phyloP scores from a whole-genome alignment of 2,797 vertebrate genomes.

The Microcaecilia unicolor region DNA sequence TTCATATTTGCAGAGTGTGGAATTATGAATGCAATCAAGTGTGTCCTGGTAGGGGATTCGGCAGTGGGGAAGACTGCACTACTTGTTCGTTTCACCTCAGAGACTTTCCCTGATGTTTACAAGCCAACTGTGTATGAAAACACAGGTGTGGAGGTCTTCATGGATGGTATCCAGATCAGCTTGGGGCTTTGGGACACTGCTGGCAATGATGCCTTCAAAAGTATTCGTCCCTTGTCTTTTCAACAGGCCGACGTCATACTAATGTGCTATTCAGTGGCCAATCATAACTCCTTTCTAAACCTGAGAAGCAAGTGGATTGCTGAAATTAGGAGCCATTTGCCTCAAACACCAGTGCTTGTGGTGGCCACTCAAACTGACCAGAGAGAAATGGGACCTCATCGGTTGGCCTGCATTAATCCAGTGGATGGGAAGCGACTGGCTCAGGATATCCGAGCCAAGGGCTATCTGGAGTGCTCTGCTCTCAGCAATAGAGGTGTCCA shows the following conservation, averaged over 20 bases:
- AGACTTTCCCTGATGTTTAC: conserved; percentile 88
- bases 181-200: conserved; percentile 94
- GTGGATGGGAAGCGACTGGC: conserved; percentile 74
- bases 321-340: conserved; percentile 75
- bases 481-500: conserved; percentile 85
- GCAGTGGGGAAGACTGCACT: conserved; percentile 90
- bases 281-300: conserved; percentile 73
- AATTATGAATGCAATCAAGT: conserved; percentile 80
- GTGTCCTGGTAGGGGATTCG: conserved; percentile 86
- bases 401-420: conserved; percentile 60
- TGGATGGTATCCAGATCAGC: conserved; percentile 88
- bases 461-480: conserved; percentile 91
- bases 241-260: conserved; percentile 89
- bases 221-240: conserved; percentile 87
- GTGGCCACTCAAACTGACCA: conserved; percentile 93
- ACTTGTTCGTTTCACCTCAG: conserved; percentile 87
- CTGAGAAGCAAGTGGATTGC: conserved; percentile 80
- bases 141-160: conserved; percentile 88
- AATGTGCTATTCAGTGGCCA: conserved; percentile 91
- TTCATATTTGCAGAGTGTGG: accelerated
- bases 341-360: conserved; percentile 76
- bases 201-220: conserved; percentile 78
- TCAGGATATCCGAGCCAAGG: conserved; percentile 78
- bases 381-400: conserved; percentile 67
- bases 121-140: conserved; percentile 92